Evolutionary conservation across 2,113 vertebrate species (phyloP), one percentile per base, ranked within the genome.

Genomic region (Smithornis capensis): DNA sequence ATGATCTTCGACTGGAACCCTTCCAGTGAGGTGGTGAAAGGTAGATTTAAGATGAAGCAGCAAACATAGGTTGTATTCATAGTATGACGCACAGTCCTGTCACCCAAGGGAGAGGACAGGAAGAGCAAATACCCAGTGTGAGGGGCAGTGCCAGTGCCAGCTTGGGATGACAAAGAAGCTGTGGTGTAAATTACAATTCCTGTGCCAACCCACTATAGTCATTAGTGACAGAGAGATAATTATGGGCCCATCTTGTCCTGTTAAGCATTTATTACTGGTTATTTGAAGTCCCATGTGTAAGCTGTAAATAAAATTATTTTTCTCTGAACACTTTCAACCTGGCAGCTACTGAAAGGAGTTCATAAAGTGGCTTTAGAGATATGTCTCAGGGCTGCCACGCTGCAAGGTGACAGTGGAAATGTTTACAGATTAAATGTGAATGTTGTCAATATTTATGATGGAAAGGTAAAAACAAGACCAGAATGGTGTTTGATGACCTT

Each of bases 251-350:
- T 52, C 76, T 83, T 92, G 71, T 69, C 67, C 37, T 84, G 29
- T 84, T 65, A 45, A 73, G 23, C n/a, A 22, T 45, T 89, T 95
- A 82, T 87, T 92, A 79, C 53, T 92, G 74, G 23, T 91, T 92
- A 33, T 84, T 91, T 89, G 40, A 64, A 87, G 78, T 94, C 74
- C 56, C 31, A 5, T 62, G 57, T 82, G 37, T 82, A 92, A 87
- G 65, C 81, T 76, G 89, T 95, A 95, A 95, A 92, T 89, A 89
- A 94, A 89, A 81, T 63, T 55, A 45, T 40, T 93, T 91, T 81
- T 78, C 73, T 78, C 38, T 89, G 60, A 81, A 63, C 19, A 3
- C 70, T 86, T 92, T 74, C 38, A 14, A 23, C 75, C 64, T 85
- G 55, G 25, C 49, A 82, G 62, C 17, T 1, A 0, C 37, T 92